phyloP scores from a whole-genome alignment of 2,113 vertebrate species.

The Dinomys branickii region DNA sequence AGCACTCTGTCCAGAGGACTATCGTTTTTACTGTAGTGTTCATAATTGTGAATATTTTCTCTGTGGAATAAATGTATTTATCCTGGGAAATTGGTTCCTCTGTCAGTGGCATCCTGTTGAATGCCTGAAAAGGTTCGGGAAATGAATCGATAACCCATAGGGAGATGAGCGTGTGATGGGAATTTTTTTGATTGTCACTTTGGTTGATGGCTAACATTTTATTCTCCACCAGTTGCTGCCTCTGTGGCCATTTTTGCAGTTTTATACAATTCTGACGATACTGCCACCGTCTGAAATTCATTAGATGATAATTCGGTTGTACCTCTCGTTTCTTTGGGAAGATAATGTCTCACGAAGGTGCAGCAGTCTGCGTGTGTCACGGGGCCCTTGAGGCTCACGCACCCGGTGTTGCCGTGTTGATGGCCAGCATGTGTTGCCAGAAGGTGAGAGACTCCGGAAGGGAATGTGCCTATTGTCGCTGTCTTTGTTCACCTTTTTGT shows the following conservation, averaged over 20 bases:
- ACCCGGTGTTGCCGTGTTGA: not conserved
- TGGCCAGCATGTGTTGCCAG: not conserved
- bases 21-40: not conserved
- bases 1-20: not conserved
- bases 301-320: not conserved
- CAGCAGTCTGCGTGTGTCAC: not conserved
- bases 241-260: not conserved
- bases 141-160: not conserved
- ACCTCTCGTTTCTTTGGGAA: not conserved
- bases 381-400: fast-evolving
- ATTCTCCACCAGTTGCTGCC: not conserved
- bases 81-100: not conserved
- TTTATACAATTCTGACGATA: not conserved
- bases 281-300: not conserved
- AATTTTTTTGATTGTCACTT: not conserved
- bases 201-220: not conserved
- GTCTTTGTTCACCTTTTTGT: not conserved
- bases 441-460: not conserved
- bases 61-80: not conserved
- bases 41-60: not conserved
- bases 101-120: not conserved
- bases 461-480: too few relatives aligned
- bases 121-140: not conserved
- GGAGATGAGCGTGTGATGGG: not conserved
- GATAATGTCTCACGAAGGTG: not conserved